A percentile compares a stretch with the other conserved stretches of the same genome.
These are phyloP conservation scores for Polyommatus icarus DNA, from an alignment of 2,888 invertebrate species.

Conservation along the genomic window DNA sequence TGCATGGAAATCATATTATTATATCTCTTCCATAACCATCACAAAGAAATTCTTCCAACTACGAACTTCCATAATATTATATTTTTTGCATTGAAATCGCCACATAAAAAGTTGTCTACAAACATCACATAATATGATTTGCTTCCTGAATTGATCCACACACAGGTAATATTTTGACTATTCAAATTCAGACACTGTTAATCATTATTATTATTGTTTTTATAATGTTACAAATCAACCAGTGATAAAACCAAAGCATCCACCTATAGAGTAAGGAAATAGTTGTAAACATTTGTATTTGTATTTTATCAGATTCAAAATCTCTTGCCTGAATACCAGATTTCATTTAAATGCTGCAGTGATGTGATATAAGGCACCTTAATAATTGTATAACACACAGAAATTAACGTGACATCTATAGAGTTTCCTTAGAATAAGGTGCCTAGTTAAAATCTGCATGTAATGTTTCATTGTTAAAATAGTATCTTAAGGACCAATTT, in stretches of 20 bases:
- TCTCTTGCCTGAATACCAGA: not conserved
- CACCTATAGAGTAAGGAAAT: constrained; percentile 8
- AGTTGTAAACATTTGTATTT: not conserved
- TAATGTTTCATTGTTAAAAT: not conserved
- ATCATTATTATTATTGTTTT: not conserved
- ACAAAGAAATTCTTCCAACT: not conserved
- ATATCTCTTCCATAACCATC: not conserved
- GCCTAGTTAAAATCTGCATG: not conserved
- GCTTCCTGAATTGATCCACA: not conserved
- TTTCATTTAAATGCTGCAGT: not conserved
- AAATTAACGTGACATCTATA: not conserved
- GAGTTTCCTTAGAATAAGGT: not conserved
- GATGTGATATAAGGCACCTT: not conserved
- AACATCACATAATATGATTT: not conserved
- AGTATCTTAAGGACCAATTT: not conserved
- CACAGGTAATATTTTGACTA: not conserved
- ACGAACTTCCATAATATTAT: not conserved
- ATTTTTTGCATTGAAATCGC: not conserved
- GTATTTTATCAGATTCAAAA: not conserved
- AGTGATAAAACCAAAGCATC: constrained; percentile 12
- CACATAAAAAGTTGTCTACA: not conserved
- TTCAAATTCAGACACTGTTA: not conserved
- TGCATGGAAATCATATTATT: not conserved
- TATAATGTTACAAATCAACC: not conserved
- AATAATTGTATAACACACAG: not conserved